These are phyloP conservation scores for Apogon hyalosoma DNA, from an alignment of 2,797 vertebrate genomes.

Conservation along the genomic window DNA sequence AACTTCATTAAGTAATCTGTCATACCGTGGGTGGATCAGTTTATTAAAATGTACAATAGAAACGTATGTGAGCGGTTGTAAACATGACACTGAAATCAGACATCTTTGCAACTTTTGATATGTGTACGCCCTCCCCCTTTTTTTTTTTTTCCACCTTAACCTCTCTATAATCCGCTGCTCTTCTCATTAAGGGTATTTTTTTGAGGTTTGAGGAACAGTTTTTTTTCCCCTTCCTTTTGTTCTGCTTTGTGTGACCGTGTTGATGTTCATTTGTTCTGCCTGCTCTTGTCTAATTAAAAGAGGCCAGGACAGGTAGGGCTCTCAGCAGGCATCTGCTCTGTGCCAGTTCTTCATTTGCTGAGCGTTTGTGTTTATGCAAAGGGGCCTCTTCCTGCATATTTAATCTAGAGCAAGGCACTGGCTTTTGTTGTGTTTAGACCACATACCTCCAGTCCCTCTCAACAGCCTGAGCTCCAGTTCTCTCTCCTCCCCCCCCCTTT, in stretches of 20 bases:
- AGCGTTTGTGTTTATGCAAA: conserved; percentile 99
- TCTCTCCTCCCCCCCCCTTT: conserved; percentile 75
- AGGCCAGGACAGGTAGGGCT: conserved; percentile 91
- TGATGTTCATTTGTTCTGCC: conserved; percentile 67
- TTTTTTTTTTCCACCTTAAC: not conserved
- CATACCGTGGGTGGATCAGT: conserved; percentile 12
- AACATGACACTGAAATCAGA: not conserved
- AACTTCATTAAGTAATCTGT: conserved; percentile 5
- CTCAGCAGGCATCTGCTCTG: conserved; percentile 90
- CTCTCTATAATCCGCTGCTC: conserved; percentile 17
- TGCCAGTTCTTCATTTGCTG: conserved; percentile 94
- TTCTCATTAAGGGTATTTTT: conserved; percentile 42
- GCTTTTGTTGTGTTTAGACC: conserved; percentile 98
- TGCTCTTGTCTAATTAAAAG: conserved; percentile 77
- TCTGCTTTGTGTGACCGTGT: conserved; percentile 45
- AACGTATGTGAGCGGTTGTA: conserved; percentile 11
- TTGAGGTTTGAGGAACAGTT: conserved; percentile 31
- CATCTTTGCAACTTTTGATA: not conserved
- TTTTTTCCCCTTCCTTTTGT: conserved; percentile 25
- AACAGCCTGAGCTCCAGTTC: conserved; percentile 81
- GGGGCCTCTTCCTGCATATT: conserved; percentile 97
- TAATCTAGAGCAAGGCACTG: conserved; percentile 93
- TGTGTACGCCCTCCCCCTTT: no score
- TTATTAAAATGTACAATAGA: not conserved
- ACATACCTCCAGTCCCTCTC: conserved; percentile 81